Evolutionary conservation across 2,113 vertebrate genomes (phyloP).

Genomic region (Sarotherodon lohbergeri): DNA sequence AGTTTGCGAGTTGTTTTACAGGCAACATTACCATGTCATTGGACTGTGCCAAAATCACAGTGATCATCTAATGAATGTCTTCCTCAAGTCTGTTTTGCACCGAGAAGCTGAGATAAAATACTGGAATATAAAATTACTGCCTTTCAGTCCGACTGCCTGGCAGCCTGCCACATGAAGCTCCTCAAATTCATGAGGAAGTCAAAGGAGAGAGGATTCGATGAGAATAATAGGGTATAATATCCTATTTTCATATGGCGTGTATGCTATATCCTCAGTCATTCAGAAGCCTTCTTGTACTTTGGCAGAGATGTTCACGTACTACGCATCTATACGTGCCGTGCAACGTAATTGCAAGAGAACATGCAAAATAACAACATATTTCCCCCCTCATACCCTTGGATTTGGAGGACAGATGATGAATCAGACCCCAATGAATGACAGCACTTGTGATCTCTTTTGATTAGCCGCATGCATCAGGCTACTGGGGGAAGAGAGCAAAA

Average conservation of each 20-base stretch:
- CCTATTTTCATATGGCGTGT: neutral
- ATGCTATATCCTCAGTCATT: slow-evolving; percentile 10
- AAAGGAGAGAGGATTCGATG: slow-evolving; percentile 30
- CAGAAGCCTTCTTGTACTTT: neutral
- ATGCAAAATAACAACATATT: neutral
- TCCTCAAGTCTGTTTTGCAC: slow-evolving; percentile 10
- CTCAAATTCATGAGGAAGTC: slow-evolving; percentile 57
- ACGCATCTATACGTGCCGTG: neutral
- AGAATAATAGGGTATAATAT: slow-evolving; percentile 44
- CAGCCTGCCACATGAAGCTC: slow-evolving; percentile 53
- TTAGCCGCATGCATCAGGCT: neutral
- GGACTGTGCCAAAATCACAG: slow-evolving; percentile 2
- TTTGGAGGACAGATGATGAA: slow-evolving; percentile 23
- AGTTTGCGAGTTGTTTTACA: neutral
- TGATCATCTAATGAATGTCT: slow-evolving; percentile 29
- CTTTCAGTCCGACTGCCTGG: slow-evolving; percentile 56
- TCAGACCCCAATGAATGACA: slow-evolving; percentile 19
- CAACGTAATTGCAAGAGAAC: neutral
- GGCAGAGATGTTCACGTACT: neutral
- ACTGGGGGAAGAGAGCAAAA: neutral
- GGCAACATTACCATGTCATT: neutral
- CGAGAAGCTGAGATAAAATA: slow-evolving; percentile 13
- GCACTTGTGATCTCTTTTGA: slow-evolving; percentile 22
- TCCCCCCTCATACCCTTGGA: neutral
- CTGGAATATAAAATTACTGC: slow-evolving; percentile 53